Base-by-base conservation (phyloP, 2,888 invertebrate species). In the Selenia dentaria region DNA sequence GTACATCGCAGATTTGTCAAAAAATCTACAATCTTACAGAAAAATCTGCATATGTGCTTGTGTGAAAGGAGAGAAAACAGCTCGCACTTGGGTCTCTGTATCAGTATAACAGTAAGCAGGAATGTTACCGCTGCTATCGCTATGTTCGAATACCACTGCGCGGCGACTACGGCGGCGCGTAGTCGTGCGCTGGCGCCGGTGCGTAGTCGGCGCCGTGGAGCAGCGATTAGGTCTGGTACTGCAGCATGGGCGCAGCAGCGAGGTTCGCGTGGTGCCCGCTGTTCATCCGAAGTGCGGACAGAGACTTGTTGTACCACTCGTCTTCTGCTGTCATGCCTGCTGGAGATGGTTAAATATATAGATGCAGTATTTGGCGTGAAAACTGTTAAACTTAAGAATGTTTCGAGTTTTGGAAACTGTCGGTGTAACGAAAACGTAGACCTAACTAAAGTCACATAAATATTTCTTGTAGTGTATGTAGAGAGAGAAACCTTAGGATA, bases 281-380 rank as follows among this genome's bases (percentile, higher is more conserved):
- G 92, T 98, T 98, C 98, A 99, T 99, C 83, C 98, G 94, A 67
- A 99, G 93, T 41, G 98, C 98, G 49, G 98, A 98, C 73, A 99
- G 93, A 73, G 98, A 98, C 92, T 98, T 98, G 92, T 98, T 99
- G 93, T 99, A 99, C 98, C 98, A 99, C 88, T 98, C 98, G 82
- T 96, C 98, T 81, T 97, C 97, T 33, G 96, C 95, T 62, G 95
- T 96, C 96, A 97, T 97, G 65, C 97, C 97, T 97, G 90, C 31
- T 25, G 25, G 35, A 8, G 11, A 25, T n/a, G n/a, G n/a, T n/a
- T n/a, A n/a, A n/a, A n/a, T n/a, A n/a, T n/a, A n/a, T n/a, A n/a
- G n/a, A n/a, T n/a, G n/a, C n/a, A n/a, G n/a, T n/a, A n/a, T n/a
- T n/a, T n/a, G n/a, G n/a, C n/a, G n/a, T n/a, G n/a, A n/a, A n/a